Conservation (phyloP, 1,140 invertebrate species). For the Ceratitis capitata region DNA sequence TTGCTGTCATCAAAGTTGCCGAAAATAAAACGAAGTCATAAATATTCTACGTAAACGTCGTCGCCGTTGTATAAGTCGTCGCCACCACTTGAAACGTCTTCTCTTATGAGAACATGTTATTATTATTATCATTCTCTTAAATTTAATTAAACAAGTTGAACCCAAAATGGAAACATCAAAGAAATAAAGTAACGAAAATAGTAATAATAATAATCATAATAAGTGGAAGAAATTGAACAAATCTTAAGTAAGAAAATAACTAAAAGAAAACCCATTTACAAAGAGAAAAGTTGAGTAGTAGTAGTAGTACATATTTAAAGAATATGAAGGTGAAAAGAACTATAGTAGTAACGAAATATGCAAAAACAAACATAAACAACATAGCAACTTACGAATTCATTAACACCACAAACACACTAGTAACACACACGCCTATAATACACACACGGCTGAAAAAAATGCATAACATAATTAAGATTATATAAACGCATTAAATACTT, state of each 20-base stretch:
- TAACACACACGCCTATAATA: conserved; percentile 19
- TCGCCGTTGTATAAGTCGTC: conserved; percentile 32
- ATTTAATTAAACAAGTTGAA: conserved; percentile 42
- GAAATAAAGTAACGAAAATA: conserved; percentile 42
- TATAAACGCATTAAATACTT: conserved; percentile 29
- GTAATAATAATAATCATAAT: conserved; percentile 35
- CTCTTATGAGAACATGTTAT: conserved; percentile 39
- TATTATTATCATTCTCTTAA: conserved; percentile 42
- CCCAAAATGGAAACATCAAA: conserved; percentile 38
- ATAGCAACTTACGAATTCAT: conserved; percentile 17
- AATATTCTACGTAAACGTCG: conserved; percentile 33
- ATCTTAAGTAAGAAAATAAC: not conserved
- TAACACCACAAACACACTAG: conserved; percentile 18
- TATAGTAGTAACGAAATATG: conserved; percentile 24
- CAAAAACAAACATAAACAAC: not conserved
- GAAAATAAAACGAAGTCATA: conserved; percentile 26
- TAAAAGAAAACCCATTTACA: not conserved
- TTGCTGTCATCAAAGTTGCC: conserved; percentile 36
- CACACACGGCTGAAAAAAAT: conserved; percentile 28
- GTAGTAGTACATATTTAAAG: too few species aligned
- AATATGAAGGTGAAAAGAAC: not conserved
- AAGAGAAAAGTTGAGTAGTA: not conserved
- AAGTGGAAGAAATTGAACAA: conserved; percentile 27
- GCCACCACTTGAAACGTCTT: conserved; percentile 37
- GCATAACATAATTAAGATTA: conserved; percentile 30